These are phyloP conservation scores for Choristoneura rosaceana DNA, from an alignment of 2,888 invertebrate genomes.

Conservation along the genomic window DNA sequence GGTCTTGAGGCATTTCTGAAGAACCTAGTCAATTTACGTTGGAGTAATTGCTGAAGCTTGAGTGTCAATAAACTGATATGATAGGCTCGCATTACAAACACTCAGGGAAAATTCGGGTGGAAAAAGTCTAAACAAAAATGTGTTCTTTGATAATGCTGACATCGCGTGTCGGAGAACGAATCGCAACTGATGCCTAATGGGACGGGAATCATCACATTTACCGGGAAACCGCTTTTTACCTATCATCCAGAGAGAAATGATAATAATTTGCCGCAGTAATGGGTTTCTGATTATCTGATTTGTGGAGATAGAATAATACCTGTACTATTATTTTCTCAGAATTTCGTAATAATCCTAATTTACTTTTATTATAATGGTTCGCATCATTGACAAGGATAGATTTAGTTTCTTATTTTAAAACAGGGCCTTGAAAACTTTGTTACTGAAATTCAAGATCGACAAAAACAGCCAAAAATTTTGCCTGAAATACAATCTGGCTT, in stretches of 20 bases:
- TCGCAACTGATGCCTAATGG: conserved; percentile 82
- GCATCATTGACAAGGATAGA: background rate
- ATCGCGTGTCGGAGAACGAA: conserved; percentile 81
- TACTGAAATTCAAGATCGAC: background rate
- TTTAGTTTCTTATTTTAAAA: background rate
- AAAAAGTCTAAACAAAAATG: conserved; percentile 48
- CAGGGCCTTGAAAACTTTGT: background rate
- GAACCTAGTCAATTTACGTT: conserved; percentile 22
- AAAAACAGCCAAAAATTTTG: background rate
- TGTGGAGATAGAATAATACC: conserved; percentile 44
- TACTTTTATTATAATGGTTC: background rate
- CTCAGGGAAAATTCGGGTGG: conserved; percentile 19
- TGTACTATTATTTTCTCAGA: conserved; percentile 1
- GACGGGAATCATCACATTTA: conserved; percentile 79
- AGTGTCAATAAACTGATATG: conserved; percentile 28
- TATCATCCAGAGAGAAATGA: conserved; percentile 72
- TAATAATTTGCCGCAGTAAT: conserved; percentile 67
- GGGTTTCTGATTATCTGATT: conserved; percentile 68
- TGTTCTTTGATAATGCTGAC: conserved; percentile 72
- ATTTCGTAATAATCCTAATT: background rate
- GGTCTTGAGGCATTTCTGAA: conserved; percentile 14
- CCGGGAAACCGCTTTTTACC: conserved; percentile 72
- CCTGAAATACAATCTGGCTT: background rate
- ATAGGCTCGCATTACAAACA: conserved; percentile 26
- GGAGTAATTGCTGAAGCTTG: conserved; percentile 19